Percentiles rank a stretch among this genome's conserved stretches.
These are phyloP conservation scores for Bombus terrestris DNA, from an alignment of 1,140 invertebrate genomes.

Conservation along the genomic window DNA sequence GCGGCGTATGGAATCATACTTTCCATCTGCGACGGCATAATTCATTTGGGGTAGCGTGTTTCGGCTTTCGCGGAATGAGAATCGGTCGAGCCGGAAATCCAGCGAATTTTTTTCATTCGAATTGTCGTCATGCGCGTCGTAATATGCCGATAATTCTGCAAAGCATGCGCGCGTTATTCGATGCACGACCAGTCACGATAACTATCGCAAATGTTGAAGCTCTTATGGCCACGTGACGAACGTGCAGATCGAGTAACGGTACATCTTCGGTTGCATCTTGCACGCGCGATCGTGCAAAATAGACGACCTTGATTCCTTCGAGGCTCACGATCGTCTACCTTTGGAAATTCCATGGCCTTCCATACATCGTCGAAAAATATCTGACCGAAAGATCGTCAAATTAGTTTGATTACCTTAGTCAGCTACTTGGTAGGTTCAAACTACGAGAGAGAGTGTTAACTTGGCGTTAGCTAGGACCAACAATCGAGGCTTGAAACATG, in stretches of 20 bases:
- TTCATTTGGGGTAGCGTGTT: not conserved
- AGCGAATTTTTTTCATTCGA: not conserved
- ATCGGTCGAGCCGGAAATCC: not conserved
- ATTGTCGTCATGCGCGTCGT: slow-evolving; percentile 16
- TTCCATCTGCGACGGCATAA: slow-evolving; percentile 10
- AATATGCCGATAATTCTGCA: slow-evolving; percentile 52
- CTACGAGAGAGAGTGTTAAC: too few relatives aligned
- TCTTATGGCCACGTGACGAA: slow-evolving; percentile 50
- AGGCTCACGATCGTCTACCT: not conserved
- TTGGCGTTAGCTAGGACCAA: too few relatives aligned
- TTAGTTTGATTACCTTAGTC: too few relatives aligned
- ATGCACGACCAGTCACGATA: slow-evolving; percentile 41
- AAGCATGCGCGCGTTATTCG: slow-evolving; percentile 35
- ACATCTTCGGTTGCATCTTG: slow-evolving; percentile 25
- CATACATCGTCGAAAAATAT: too few relatives aligned
- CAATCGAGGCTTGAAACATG: too few relatives aligned
- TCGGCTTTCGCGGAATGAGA: not conserved
- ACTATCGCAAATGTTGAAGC: slow-evolving; percentile 54
- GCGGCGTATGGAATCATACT: not conserved
- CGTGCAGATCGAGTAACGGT: slow-evolving; percentile 52
- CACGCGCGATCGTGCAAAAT: slow-evolving; percentile 36
- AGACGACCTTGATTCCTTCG: slow-evolving; percentile 44
- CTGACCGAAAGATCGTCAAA: too few relatives aligned
- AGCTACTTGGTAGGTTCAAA: too few relatives aligned
- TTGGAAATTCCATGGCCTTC: not conserved